Evolutionary conservation across 2,113 vertebrate species (phyloP), one percentile per base, ranked within the genome.

Genomic region (Microcebus ravelobensis): DNA sequence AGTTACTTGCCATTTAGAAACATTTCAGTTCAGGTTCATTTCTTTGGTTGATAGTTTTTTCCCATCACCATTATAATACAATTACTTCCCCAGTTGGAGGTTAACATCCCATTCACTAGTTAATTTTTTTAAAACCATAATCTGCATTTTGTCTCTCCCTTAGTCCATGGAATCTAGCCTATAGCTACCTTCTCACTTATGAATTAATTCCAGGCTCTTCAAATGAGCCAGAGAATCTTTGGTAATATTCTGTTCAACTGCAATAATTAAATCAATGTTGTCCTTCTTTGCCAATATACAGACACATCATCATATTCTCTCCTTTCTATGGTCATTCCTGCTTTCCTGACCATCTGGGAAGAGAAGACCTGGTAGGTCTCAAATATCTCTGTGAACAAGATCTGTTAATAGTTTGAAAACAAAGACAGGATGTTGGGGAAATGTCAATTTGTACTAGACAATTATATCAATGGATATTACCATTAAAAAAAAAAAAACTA

Each of bases 21-120:
- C 71, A 88, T 87, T 97, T 96, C 96, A 71, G 96, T 97, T 98
- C 96, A 89, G 97, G 97, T 97, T 97, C 97, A 97, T 98, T 98
- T 97, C 97, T 97, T 96, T 96, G 96, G 94, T 90, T 97, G 95
- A 98, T 98, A 91, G 93, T 95, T 97, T 97, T 45, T 97, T 90
- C 77, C 89, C 92, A 96, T 88, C 87, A 79, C 96, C 97, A 97
- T 98, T 98, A 97, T 96, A 98, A 97, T 80, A 91, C 67, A 98
- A 97, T 98, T 97, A 97, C 91, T 93, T 94, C 91, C 97, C 59
- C 96, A 96, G 97, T 84, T 96, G 97, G 97, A 97, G 97, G 97
- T 97, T 96, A 97, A 98, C 93, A 95, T 96, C 94, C 67, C 85
- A 83, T 96, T 97, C 90, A 88, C 95, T 94, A 96, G 86, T 97